Evolutionary conservation across 1,140 invertebrate species (phyloP).

Genomic region (Ptiloglossa arizonensis): DNA sequence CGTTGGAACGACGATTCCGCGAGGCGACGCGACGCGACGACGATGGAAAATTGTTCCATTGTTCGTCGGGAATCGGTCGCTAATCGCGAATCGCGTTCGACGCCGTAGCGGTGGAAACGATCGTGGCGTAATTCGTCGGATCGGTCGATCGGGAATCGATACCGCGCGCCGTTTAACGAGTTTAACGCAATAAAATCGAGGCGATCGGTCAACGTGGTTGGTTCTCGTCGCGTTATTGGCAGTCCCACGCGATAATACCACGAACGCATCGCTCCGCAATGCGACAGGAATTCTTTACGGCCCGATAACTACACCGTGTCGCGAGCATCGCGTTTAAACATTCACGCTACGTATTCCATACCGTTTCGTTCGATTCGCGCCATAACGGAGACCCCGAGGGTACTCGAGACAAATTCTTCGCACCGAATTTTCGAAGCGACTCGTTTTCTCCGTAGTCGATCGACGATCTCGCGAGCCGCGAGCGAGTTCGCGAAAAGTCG

Average conservation of each 20-base stretch:
- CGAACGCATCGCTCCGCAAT: neutral
- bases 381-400: conserved; percentile 12
- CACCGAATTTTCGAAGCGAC: neutral
- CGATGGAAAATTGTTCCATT: too few species aligned
- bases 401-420: conserved; percentile 1
- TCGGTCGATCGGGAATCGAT: too few species aligned
- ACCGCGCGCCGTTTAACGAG: too few species aligned
- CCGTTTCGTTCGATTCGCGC: conserved; percentile 25
- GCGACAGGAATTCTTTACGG: conserved; percentile 3
- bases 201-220: neutral
- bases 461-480: too few species aligned
- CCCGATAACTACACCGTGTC: neutral
- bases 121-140: too few species aligned
- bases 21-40: too few species aligned
- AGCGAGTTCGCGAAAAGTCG: too few species aligned
- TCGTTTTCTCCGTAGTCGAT: too few species aligned
- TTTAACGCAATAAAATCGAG: neutral
- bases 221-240: neutral
- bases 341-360: conserved; percentile 39
- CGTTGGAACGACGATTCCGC: too few species aligned
- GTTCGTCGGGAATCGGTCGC: too few species aligned
- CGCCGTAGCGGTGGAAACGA: too few species aligned
- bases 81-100: neutral
- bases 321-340: neutral
- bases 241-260: neutral